Conservation (phyloP, 1,140 invertebrate species). For the Oryzaephilus surinamensis region DNA sequence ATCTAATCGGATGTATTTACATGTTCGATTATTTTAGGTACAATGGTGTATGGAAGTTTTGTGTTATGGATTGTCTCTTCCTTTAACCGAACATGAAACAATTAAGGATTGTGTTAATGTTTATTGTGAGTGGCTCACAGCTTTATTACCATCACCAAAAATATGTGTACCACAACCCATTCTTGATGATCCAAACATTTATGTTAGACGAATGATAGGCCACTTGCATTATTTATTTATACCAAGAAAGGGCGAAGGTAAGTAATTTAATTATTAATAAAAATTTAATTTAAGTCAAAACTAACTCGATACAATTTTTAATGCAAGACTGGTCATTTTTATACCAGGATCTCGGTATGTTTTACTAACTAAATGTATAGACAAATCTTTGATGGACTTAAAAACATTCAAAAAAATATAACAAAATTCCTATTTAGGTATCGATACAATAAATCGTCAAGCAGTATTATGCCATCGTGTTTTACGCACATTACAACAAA, state of each 20-base stretch:
- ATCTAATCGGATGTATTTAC: neutral
- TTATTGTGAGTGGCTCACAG: slow-evolving; percentile 93
- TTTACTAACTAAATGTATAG: slow-evolving; percentile 5
- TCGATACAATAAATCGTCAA: slow-evolving; percentile 84
- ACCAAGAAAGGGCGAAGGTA: slow-evolving; percentile 85
- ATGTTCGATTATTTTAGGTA: slow-evolving; percentile 38
- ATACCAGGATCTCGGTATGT: slow-evolving; percentile 72
- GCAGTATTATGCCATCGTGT: slow-evolving; percentile 92
- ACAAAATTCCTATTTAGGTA: slow-evolving; percentile 46
- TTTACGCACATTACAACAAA: slow-evolving; percentile 74
- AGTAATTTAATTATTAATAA: slow-evolving; percentile 25
- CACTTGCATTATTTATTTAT: slow-evolving; percentile 94
- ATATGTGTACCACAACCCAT: slow-evolving; percentile 78
- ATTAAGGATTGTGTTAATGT: slow-evolving; percentile 93
- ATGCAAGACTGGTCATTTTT: slow-evolving; percentile 81
- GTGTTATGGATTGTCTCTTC: slow-evolving; percentile 83
- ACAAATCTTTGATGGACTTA: too few relatives aligned
- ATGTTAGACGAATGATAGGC: slow-evolving; percentile 81
- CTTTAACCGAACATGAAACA: slow-evolving; percentile 82
- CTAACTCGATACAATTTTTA: slow-evolving; percentile 32
- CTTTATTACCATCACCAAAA: slow-evolving; percentile 75
- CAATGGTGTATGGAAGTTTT: slow-evolving; percentile 91
- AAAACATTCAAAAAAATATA: too few relatives aligned
- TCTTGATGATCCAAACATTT: slow-evolving; percentile 80
- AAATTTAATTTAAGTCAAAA: slow-evolving; percentile 2